These are phyloP conservation scores for Caenorhabditis brenneri DNA, from an alignment of 1,140 invertebrate genomes.

Conservation along the genomic window DNA sequence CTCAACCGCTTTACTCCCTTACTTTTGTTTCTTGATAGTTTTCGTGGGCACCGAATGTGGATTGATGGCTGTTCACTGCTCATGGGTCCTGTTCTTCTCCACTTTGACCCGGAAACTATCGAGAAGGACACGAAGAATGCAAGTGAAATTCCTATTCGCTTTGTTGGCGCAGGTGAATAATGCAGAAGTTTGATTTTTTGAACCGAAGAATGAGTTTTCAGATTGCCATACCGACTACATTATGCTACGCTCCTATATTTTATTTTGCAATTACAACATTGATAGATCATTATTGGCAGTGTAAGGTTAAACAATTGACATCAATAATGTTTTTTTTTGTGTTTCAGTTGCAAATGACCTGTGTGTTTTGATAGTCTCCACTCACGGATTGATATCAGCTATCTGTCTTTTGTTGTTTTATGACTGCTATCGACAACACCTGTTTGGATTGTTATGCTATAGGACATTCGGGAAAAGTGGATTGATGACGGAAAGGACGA, in stretches of 20 bases:
- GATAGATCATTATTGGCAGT: background rate
- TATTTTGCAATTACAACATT: background rate
- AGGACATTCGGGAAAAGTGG: background rate
- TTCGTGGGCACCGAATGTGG: background rate
- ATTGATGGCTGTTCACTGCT: background rate
- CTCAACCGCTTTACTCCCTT: background rate
- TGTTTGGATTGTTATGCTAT: background rate
- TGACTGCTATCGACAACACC: background rate
- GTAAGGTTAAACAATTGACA: background rate
- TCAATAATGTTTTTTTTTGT: background rate
- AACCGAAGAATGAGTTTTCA: background rate
- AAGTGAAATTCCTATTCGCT: background rate
- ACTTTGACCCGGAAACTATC: background rate
- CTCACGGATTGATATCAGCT: background rate
- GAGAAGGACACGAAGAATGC: background rate
- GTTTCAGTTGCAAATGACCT: background rate
- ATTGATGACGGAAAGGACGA: background rate
- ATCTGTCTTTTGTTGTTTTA: background rate
- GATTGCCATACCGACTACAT: background rate
- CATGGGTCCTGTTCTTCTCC: background rate
- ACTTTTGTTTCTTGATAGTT: background rate
- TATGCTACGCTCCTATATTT: background rate
- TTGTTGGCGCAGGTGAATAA: background rate
- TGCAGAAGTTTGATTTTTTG: background rate
- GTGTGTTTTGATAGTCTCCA: background rate